Conservation (phyloP, 2,797 vertebrate genomes). For the Eurystomus glaucurus region DNA sequence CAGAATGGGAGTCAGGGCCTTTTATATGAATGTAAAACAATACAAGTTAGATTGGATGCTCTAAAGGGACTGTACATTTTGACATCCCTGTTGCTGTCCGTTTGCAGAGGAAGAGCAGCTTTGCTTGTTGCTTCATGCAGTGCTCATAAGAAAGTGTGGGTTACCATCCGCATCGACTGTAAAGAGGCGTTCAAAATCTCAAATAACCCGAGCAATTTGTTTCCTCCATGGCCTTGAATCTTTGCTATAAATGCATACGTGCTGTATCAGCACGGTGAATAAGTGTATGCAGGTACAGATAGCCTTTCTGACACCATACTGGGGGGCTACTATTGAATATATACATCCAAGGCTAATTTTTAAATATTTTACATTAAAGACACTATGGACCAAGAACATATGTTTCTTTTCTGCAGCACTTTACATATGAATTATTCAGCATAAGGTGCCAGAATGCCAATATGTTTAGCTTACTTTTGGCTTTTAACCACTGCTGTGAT, state of each 20-base stretch:
- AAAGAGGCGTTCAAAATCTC: background rate
- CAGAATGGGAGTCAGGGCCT: background rate
- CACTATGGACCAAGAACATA: slow-evolving; percentile 74
- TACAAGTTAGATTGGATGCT: background rate
- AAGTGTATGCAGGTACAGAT: background rate
- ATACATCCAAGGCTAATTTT: slow-evolving; percentile 45
- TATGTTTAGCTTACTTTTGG: slow-evolving; percentile 80
- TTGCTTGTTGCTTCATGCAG: rapidly evolving
- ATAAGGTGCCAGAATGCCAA: slow-evolving; percentile 80
- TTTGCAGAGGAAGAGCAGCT: background rate
- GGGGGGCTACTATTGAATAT: slow-evolving; percentile 43
- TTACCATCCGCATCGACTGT: background rate
- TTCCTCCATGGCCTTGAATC: background rate
- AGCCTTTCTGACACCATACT: background rate
- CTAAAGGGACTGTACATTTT: slow-evolving; percentile 79
- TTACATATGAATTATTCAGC: slow-evolving; percentile 75
- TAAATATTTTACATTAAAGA: slow-evolving; percentile 73
- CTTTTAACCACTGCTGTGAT: slow-evolving; percentile 79
- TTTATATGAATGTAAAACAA: background rate
- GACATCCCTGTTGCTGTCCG: slow-evolving; percentile 86
- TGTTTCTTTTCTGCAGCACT: slow-evolving; percentile 77
- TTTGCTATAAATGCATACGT: background rate
- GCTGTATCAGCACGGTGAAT: background rate
- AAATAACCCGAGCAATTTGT: background rate
- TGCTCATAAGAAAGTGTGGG: background rate